phyloP scores from a whole-genome alignment of 2,113 vertebrate species.

The Cnemophilus loriae region DNA sequence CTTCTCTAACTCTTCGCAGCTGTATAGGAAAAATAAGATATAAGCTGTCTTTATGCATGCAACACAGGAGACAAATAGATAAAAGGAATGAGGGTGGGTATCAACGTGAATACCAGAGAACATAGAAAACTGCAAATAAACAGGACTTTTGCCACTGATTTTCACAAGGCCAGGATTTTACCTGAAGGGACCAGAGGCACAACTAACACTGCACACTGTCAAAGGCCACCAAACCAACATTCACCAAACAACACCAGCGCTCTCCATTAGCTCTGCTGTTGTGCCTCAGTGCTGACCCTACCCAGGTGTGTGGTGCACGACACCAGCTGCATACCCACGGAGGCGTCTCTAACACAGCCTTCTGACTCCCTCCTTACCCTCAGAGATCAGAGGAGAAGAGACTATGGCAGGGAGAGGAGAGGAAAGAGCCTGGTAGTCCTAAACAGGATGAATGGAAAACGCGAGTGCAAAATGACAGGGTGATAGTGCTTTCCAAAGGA shows the following conservation, averaged over 20 bases:
- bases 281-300: rapidly evolving
- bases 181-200: not conserved
- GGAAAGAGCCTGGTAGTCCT: not conserved
- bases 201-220: not conserved
- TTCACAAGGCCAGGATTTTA: not conserved
- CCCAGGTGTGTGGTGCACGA: rapidly evolving
- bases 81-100: not conserved
- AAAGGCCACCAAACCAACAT: not conserved
- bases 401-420: not conserved
- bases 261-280: not conserved
- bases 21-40: not conserved
- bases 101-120: rapidly evolving
- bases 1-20: not conserved
- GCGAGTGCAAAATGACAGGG: not conserved
- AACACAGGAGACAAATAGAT: not conserved
- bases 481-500: not conserved
- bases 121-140: not conserved
- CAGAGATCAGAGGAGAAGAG: not conserved
- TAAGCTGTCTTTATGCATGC: not conserved
- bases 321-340: rapidly evolving
- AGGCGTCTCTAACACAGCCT: not conserved
- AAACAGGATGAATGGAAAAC: not conserved
- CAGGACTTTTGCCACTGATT: not conserved
- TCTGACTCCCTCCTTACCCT: rapidly evolving
- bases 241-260: rapidly evolving